phyloP scores from a whole-genome alignment of 1,140 invertebrate species.

The Anagrus nilaparvatae region DNA sequence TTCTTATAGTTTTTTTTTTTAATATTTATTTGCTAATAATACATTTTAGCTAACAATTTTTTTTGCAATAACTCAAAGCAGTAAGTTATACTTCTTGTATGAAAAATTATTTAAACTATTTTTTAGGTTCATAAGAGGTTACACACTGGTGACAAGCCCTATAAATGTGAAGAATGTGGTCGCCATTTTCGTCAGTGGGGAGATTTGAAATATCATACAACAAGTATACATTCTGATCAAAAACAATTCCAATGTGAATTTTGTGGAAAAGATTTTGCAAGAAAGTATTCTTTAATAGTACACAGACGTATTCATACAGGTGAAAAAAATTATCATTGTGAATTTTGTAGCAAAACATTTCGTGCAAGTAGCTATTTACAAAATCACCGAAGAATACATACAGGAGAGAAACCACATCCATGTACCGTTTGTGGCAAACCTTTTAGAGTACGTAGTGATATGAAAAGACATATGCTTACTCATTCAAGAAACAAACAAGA shows the following conservation, averaged over 20 bases:
- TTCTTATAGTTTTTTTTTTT: neutral
- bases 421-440: constrained; percentile 70
- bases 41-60: too few relatives aligned
- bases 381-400: constrained; percentile 85
- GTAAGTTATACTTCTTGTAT: too few relatives aligned
- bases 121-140: constrained; percentile 59
- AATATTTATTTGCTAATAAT: neutral
- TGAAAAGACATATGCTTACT: constrained; percentile 78
- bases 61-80: neutral
- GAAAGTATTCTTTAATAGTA: constrained; percentile 87
- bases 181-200: constrained; percentile 76
- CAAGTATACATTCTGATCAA: constrained; percentile 69
- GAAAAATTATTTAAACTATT: too few relatives aligned
- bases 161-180: constrained; percentile 68
- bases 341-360: constrained; percentile 75
- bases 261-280: constrained; percentile 83
- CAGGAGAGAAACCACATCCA: constrained; percentile 70
- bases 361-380: constrained; percentile 75
- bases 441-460: constrained; percentile 77
- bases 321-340: constrained; percentile 80
- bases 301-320: constrained; percentile 84
- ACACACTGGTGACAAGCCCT: constrained; percentile 70
- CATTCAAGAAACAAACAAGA: constrained; percentile 46
- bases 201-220: constrained; percentile 82
- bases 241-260: constrained; percentile 84